phyloP scores from a whole-genome alignment of 1,140 invertebrate species.

The Heliconius nattereri region DNA sequence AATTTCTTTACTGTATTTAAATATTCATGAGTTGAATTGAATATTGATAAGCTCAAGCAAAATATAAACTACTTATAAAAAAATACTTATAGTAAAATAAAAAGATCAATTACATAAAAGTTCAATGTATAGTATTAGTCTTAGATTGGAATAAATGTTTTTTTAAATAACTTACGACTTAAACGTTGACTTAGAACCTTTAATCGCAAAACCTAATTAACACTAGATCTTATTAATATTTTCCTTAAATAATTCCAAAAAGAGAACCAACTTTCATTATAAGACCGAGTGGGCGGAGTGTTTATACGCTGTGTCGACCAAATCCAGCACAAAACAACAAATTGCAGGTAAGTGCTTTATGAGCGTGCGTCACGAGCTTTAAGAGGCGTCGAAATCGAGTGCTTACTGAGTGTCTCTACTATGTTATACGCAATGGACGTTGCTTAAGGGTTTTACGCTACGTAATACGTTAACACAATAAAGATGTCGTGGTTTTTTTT shows the following conservation, averaged over 20 bases:
- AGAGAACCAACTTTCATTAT: neutral
- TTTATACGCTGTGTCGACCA: constrained; percentile 13
- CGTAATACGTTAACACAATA: neutral
- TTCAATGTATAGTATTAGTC: too few relatives aligned
- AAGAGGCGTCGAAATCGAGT: constrained; percentile 14
- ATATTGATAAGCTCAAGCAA: too few relatives aligned
- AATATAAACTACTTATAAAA: too few relatives aligned
- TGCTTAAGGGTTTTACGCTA: neutral
- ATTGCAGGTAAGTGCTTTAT: constrained; percentile 30
- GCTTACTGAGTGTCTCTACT: neutral
- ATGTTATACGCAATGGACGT: neutral
- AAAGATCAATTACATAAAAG: too few relatives aligned
- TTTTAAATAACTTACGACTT: neutral
- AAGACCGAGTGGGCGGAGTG: neutral
- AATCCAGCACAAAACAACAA: constrained; percentile 15
- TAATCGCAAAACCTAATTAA: neutral
- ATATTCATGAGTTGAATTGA: too few relatives aligned
- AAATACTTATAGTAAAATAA: too few relatives aligned
- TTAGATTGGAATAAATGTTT: too few relatives aligned
- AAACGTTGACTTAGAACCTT: neutral
- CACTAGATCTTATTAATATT: neutral
- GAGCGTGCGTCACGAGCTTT: constrained; percentile 22
- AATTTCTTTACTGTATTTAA: neutral
- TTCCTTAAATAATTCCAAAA: neutral
- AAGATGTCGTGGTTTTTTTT: neutral